Evolutionary conservation across 2,888 invertebrate genomes (phyloP).

Genomic region (Branchipolynoe longqiensis): DNA sequence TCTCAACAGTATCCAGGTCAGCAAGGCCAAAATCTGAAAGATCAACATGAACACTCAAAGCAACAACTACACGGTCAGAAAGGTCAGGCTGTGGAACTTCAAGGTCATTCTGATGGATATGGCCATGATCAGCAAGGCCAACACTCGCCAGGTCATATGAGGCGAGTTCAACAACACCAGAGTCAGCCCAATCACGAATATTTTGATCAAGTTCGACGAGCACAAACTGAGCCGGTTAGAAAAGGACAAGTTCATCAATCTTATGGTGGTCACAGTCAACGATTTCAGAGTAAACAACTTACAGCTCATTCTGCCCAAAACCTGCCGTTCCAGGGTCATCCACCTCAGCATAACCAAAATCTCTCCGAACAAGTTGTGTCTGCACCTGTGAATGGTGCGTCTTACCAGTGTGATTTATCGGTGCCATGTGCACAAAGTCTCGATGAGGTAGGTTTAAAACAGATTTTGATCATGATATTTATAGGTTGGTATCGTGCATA

Average conservation of each 20-base stretch:
- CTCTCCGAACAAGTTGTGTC: not conserved
- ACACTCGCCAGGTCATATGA: not conserved
- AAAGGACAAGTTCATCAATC: too few species aligned
- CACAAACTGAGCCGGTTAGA: not conserved
- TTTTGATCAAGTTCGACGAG: not conserved
- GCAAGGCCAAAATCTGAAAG: not conserved
- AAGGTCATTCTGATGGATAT: not conserved
- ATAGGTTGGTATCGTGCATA: too few species aligned
- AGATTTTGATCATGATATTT: too few species aligned
- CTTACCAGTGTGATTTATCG: not conserved
- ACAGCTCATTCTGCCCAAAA: not conserved
- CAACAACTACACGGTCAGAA: not conserved
- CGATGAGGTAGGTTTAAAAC: slow-evolving; percentile 20
- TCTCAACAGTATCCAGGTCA: not conserved
- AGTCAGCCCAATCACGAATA: not conserved
- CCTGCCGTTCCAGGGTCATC: not conserved
- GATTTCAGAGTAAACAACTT: not conserved
- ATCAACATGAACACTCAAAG: not conserved
- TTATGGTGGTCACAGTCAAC: not conserved
- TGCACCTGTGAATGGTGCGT: not conserved
- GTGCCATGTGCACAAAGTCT: not conserved
- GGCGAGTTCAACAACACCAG: not conserved
- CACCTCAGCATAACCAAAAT: not conserved
- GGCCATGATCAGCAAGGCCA: not conserved
- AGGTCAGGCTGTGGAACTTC: not conserved